Evolutionary conservation across 2,888 invertebrate species (phyloP).

Genomic region (Arenicola marina): DNA sequence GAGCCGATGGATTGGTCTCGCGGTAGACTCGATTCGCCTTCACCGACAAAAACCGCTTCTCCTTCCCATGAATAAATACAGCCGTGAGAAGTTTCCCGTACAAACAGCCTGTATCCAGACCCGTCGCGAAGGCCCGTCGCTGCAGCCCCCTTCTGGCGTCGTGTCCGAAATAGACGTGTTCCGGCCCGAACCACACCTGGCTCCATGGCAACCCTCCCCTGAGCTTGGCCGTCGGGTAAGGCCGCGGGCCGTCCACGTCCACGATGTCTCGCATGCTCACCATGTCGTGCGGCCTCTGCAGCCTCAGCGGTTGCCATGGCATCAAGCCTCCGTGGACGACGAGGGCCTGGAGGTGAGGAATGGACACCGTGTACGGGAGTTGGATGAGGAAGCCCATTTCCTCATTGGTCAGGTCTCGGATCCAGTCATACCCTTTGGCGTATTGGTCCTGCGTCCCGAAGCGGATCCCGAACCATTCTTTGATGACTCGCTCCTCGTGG

Average conservation of each 20-base stretch:
- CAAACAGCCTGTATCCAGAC: conserved; percentile 61
- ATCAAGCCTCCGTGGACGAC: conserved; percentile 59
- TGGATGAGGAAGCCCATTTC: conserved; percentile 49
- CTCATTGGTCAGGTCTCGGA: conserved; percentile 40
- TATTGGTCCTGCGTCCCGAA: not conserved
- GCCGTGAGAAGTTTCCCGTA: conserved; percentile 56
- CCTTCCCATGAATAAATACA: no score
- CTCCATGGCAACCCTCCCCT: conserved; percentile 49
- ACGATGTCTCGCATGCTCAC: conserved; percentile 56
- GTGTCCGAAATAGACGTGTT: conserved; percentile 61
- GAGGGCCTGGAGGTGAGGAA: conserved; percentile 49
- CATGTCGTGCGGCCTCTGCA: conserved; percentile 45
- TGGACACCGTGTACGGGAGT: conserved; percentile 56
- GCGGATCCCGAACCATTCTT: conserved; percentile 3
- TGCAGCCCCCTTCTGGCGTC: conserved; percentile 56
- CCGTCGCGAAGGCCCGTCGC: conserved; percentile 48
- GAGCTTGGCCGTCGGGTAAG: conserved; percentile 33
- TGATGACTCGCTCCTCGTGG: conserved; percentile 28
- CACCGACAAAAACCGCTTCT: no score
- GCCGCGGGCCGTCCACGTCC: conserved; percentile 33
- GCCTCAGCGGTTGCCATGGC: conserved; percentile 45
- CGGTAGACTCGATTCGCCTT: no score
- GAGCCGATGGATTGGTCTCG: no score
- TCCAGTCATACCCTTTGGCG: conserved; percentile 45
- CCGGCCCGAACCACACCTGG: conserved; percentile 53